Conservation (phyloP, 2,113 vertebrate genomes). For the Odocoileus hemionus region DNA sequence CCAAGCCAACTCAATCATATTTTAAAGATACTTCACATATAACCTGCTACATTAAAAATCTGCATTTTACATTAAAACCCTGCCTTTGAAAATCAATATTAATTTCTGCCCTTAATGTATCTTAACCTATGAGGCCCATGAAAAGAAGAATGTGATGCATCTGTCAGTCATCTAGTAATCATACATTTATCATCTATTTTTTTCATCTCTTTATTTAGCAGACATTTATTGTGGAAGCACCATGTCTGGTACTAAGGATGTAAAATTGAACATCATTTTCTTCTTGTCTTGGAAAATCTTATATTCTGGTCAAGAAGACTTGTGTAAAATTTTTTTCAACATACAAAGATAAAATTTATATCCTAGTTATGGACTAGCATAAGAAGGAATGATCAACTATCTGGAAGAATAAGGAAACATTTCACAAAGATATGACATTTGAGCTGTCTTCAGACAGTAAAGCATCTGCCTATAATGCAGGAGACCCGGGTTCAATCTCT, state of each 20-base stretch:
- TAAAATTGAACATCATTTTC: not conserved
- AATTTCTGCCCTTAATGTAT: not conserved
- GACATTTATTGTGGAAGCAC: not conserved
- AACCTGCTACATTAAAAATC: constrained; percentile 50
- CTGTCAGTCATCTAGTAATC: not conserved
- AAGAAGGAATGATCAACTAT: not conserved
- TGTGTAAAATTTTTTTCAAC: not conserved
- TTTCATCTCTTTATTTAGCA: not conserved
- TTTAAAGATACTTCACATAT: constrained; percentile 53
- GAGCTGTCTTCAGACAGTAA: not conserved
- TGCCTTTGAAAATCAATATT: constrained; percentile 52
- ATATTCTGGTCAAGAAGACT: not conserved
- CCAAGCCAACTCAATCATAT: constrained; percentile 54
- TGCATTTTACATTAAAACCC: constrained; percentile 55
- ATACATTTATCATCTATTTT: not conserved
- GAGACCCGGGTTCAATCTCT: not conserved
- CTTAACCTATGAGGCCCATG: not conserved
- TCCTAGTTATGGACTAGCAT: not conserved
- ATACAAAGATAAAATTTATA: constrained; percentile 2
- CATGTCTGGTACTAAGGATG: not conserved
- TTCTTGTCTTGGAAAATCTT: not conserved
- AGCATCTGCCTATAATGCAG: not conserved
- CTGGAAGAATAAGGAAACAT: not conserved
- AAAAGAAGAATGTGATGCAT: not conserved
- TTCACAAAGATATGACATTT: not conserved